These are phyloP conservation scores for Condylura cristata DNA, from an alignment of 2,113 vertebrate genomes.

Conservation along the genomic window DNA sequence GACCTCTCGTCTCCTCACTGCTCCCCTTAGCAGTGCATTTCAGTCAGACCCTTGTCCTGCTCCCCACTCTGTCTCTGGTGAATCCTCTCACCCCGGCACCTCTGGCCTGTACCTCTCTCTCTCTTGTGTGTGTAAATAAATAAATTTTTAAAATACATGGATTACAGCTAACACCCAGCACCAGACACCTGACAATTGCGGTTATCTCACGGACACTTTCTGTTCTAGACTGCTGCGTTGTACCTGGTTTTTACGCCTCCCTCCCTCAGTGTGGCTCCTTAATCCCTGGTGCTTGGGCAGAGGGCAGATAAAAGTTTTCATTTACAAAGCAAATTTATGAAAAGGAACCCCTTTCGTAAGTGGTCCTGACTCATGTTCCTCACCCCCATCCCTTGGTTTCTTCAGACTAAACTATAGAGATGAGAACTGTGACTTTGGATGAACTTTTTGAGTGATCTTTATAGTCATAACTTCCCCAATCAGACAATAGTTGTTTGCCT, in stretches of 20 bases:
- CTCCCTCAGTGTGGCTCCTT: background rate
- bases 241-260: background rate
- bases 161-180: background rate
- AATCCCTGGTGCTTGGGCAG: background rate
- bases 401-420: background rate
- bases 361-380: background rate
- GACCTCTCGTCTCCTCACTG: no score
- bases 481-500: conserved; percentile 17
- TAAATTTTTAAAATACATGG: no score
- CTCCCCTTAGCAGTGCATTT: no score
- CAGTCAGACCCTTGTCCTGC: no score
- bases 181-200: background rate
- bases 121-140: no score
- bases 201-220: background rate
- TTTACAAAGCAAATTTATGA: background rate
- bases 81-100: no score
- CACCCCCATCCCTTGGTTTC: background rate
- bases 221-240: background rate
- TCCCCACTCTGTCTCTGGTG: no score
- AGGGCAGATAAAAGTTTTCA: background rate
- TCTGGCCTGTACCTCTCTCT: no score
- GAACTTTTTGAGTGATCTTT: conserved; percentile 17
- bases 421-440: conserved; percentile 6
- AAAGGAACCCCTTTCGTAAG: background rate
- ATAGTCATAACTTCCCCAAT: conserved; percentile 42